Conservation (phyloP, 2,113 vertebrate genomes). For the Vulpes ferrilata region DNA sequence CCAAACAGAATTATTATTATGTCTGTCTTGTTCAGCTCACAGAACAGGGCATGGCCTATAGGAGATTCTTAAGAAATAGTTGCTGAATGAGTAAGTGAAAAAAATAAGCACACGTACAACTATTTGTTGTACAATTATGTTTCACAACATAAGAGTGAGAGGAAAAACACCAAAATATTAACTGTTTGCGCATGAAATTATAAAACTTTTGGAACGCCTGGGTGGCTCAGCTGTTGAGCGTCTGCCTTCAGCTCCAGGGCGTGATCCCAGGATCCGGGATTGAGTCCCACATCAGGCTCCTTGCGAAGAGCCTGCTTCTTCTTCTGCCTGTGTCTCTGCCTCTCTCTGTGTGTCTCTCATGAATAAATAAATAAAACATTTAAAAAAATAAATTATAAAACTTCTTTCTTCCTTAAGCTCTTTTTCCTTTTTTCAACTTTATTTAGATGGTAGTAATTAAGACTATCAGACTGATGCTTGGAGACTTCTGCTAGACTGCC, state of each 20-base stretch:
- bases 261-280: too few species aligned
- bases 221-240: too few species aligned
- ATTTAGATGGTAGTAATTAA: neutral
- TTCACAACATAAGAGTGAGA: neutral
- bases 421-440: slow-evolving; percentile 16
- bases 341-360: too few species aligned
- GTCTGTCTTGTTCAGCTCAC: neutral
- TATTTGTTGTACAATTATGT: neutral
- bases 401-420: neutral
- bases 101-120: neutral
- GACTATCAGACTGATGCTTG: neutral
- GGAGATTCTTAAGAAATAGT: neutral
- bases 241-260: too few species aligned
- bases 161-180: neutral
- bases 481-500: neutral
- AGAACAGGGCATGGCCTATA: neutral
- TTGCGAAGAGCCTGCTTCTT: too few species aligned
- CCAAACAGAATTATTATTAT: slow-evolving; percentile 8
- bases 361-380: too few species aligned
- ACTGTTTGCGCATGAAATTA: neutral
- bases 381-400: neutral
- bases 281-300: too few species aligned
- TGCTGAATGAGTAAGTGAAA: neutral
- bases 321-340: too few species aligned
- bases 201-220: too few species aligned